Evolutionary conservation across 35 echinoderm and acorn worm species (phyloP), one percentile per base, ranked within the genome.

Genomic region (Amphiura filiformis): DNA sequence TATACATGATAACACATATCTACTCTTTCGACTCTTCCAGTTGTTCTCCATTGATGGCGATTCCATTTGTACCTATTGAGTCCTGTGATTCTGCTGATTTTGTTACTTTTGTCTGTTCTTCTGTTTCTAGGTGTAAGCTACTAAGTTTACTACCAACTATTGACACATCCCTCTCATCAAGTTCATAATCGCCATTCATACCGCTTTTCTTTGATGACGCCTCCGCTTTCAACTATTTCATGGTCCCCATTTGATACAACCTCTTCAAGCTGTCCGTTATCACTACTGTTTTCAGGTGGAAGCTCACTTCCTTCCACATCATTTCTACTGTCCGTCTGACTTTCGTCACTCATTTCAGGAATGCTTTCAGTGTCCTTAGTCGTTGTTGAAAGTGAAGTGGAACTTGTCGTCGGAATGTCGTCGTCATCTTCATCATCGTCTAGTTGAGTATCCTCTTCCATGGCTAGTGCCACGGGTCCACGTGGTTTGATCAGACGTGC

Each of bases 201-300:
- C 39, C 39, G 35, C 34, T 34, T 31, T 76, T 36, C 14, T 42
- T 81, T 13, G 35, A 34, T 47, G 47, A 84, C 11, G 35, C 18
- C 81, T 47, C 36, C 35, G 30, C 30, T 47, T 1, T 1, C 81
- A 47, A 13, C 12, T 30, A 4, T 39, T 33, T 33, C 79, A 31
- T 90, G 78, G 22, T 49, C 76, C 56, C 47, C 80, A 42, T 90
- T 90, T 38, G 56, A 4, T 13, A 39, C 39, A 34, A 34, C 26
- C 34, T 77, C 36, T 77, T 33, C 35, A 39, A 22, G 13, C 12
- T 37, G 5, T 87, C 33, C 57, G 38, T 38, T 78, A 77, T 31
- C 20, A 42, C 28, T n/a, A 0, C 2, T 47, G 17, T 38, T 76
- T 17, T 39, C 31, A 28, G 4, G 0, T 15, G 44, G 31, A 12